Evolutionary conservation across 2,797 vertebrate genomes (phyloP).

Genomic region (Oreochromis grahami): DNA sequence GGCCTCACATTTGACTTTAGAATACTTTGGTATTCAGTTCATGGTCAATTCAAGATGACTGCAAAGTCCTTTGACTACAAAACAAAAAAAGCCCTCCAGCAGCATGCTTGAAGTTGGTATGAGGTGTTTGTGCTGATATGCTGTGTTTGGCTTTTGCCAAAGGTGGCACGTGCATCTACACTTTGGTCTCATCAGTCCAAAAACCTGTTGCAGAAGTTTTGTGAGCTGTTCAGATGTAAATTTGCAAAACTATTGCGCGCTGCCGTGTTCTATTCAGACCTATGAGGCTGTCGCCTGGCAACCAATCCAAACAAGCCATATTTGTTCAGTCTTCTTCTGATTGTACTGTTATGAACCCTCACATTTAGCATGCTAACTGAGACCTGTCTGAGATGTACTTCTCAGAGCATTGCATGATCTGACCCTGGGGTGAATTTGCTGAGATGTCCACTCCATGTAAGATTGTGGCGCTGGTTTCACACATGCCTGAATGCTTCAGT

Average conservation of each 20-base stretch:
- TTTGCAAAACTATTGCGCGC: background rate
- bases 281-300: background rate
- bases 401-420: background rate
- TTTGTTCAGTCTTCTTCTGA: background rate
- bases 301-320: background rate
- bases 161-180: background rate
- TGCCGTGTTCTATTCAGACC: background rate
- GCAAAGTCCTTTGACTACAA: background rate
- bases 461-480: background rate
- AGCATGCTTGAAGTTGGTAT: background rate
- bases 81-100: background rate
- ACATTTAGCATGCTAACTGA: background rate
- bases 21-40: background rate
- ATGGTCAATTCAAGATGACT: background rate
- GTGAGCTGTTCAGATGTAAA: background rate
- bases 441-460: background rate
- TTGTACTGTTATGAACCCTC: background rate
- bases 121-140: background rate
- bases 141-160: background rate
- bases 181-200: background rate
- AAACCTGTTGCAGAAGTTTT: background rate
- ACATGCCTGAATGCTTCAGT: background rate
- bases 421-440: background rate
- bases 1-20: background rate
- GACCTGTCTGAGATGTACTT: background rate